Base-by-base conservation (phyloP, 2,888 invertebrate species). In the Scaptomyza parva region DNA sequence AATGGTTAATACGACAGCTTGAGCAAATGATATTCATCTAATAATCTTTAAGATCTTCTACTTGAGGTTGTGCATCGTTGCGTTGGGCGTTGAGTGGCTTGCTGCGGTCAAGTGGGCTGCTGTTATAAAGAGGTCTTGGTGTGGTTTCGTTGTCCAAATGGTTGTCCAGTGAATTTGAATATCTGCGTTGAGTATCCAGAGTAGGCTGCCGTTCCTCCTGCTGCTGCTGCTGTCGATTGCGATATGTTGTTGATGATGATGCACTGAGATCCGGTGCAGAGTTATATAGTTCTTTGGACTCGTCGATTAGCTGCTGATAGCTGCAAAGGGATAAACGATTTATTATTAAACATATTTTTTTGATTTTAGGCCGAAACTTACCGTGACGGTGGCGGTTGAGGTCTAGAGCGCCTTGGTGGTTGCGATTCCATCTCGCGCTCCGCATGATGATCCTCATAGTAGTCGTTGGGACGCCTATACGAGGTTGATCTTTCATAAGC, bases 331-430 rank as follows among this genome's bases (percentile, higher is more conserved):
- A n/a, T 0, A 50, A 14, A 11, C 5, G 2, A 5, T 5, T 20
- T 11, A 18, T 4, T 12, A 24, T 5, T 35, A 11, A 17, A 12
- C 4, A 0, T 8, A 0, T 4, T 12, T 4, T 14, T 39, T 14
- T 9, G 6, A 17, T 12, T 0, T 0, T 12, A 5, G 6, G 2
- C 1, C 2, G 2, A 8, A 9, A 12, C 35, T 12, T 54, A 76
- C 76, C 67, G 59, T 3, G 65, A 55, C 4, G 20, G 44, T 6
- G 63, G 14, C 24, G 41, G 24, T 30, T 53, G 72, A 8, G 20
- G 37, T 50, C 94, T 94, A 91, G 94, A 93, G 47, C 95, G 91
- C 24, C 94, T 92, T 4, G 95, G 94, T 76, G 95, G 93, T 75
- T 95, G 91, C 0, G 96, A 96, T n/a, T 48, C 20, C 11, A 7